These are phyloP conservation scores for Tragelaphus imberbis DNA, from an alignment of 2,113 vertebrate species.

Conservation along the genomic window DNA sequence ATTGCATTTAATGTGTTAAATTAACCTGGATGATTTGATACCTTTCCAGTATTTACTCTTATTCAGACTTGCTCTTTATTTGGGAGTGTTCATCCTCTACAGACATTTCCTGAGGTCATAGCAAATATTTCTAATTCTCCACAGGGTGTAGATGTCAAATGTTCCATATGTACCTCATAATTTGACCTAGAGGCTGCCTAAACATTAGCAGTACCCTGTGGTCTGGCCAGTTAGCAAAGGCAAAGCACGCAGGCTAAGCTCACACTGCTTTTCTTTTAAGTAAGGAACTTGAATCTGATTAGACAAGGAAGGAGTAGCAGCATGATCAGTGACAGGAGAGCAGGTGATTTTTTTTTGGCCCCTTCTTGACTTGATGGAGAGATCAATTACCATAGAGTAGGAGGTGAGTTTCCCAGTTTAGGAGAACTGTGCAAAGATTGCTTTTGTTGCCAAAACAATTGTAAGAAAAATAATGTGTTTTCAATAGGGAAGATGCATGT, in stretches of 20 bases:
- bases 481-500: not conserved
- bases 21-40: not conserved
- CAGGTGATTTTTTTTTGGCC: not conserved
- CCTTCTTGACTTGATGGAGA: not conserved
- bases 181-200: not conserved
- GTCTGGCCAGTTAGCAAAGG: not conserved
- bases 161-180: not conserved
- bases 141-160: not conserved
- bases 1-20: not conserved
- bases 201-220: not conserved
- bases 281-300: not conserved
- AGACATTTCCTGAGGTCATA: not conserved
- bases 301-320: not conserved
- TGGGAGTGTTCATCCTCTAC: not conserved
- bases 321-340: not conserved
- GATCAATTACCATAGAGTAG: not conserved
- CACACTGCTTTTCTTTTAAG: not conserved
- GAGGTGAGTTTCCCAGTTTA: not conserved
- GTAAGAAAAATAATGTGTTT: not conserved
- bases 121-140: not conserved
- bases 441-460: not conserved
- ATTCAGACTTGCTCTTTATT: not conserved
- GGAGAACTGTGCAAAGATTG: not conserved
- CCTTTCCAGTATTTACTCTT: not conserved
- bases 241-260: not conserved